These are phyloP conservation scores for Cryptotis parvus DNA, from an alignment of 2,113 vertebrate genomes.

Conservation along the genomic window DNA sequence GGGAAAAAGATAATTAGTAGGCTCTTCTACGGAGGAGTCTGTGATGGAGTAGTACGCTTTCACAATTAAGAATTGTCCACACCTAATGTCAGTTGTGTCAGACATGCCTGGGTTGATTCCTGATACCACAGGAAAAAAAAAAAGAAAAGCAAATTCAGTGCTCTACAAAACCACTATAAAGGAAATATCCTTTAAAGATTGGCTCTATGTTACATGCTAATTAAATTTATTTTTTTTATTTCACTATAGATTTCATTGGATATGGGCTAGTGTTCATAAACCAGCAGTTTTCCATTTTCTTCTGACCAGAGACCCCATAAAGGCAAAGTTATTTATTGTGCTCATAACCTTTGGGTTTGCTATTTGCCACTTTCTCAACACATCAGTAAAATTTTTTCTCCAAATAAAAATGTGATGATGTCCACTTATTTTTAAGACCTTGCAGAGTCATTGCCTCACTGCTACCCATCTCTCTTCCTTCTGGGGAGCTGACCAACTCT, in stretches of 20 bases:
- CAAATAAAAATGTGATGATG: not conserved
- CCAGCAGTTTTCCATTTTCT: not conserved
- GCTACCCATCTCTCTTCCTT: rapidly evolving
- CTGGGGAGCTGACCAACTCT: rapidly evolving
- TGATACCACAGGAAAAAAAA: too few species aligned
- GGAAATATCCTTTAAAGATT: not conserved
- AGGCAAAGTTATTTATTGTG: not conserved
- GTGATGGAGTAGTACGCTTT: too few species aligned
- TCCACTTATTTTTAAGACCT: not conserved
- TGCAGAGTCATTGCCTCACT: rapidly evolving
- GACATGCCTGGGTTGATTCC: too few species aligned
- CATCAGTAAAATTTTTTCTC: not conserved
- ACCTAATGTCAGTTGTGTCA: not conserved
- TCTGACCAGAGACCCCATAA: not conserved
- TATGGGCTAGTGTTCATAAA: not conserved
- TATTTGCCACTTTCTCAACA: not conserved
- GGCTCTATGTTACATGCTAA: not conserved
- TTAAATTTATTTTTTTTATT: not conserved
- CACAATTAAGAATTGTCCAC: not conserved
- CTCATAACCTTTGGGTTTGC: not conserved
- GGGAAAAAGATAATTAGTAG: not conserved
- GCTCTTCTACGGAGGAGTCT: too few species aligned
- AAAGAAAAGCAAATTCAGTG: too few species aligned
- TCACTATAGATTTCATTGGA: not conserved
- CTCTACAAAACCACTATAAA: not conserved